Conservation (phyloP, 2,797 vertebrate species). For the Catostomus latipinnis region DNA sequence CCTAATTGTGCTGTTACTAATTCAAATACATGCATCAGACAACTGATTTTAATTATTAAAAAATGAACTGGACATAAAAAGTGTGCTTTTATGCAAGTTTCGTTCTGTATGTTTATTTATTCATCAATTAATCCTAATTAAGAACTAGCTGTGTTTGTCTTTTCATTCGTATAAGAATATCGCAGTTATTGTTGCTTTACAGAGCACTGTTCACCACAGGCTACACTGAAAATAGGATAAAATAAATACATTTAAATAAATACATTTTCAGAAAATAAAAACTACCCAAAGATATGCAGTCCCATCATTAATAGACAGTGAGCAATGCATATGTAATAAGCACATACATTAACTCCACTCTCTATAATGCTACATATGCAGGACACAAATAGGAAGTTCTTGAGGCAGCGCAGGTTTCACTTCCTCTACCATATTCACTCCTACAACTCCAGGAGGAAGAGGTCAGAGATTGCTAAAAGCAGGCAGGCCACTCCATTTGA, state of each 20-base stretch:
- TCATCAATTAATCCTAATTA: slow-evolving; percentile 74
- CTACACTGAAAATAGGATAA: not conserved
- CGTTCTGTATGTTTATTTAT: slow-evolving; percentile 72
- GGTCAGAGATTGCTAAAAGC: slow-evolving; percentile 30
- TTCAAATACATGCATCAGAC: not conserved
- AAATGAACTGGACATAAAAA: not conserved
- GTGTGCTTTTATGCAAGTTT: slow-evolving; percentile 54
- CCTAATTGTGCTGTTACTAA: not conserved
- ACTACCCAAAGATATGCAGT: slow-evolving; percentile 4
- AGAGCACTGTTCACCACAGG: slow-evolving; percentile 9
- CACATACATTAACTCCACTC: not conserved
- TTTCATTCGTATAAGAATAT: slow-evolving; percentile 34
- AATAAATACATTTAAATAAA: too few species aligned
- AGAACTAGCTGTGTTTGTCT: slow-evolving; percentile 49
- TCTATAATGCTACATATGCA: not conserved
- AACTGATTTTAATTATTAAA: not conserved
- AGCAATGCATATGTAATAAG: slow-evolving; percentile 16
- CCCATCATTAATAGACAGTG: slow-evolving; percentile 31
- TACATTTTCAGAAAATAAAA: slow-evolving; percentile 16
- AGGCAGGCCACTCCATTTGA: slow-evolving; percentile 12
- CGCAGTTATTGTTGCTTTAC: slow-evolving; percentile 33
- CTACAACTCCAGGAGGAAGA: slow-evolving; percentile 3
- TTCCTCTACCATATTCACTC: not conserved
- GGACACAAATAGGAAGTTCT: not conserved
- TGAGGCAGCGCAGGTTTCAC: not conserved